Percentiles rank a stretch among this genome's conserved stretches.
Conservation (phyloP, 1,140 invertebrate species). For the Tetramorium parvispinum region DNA sequence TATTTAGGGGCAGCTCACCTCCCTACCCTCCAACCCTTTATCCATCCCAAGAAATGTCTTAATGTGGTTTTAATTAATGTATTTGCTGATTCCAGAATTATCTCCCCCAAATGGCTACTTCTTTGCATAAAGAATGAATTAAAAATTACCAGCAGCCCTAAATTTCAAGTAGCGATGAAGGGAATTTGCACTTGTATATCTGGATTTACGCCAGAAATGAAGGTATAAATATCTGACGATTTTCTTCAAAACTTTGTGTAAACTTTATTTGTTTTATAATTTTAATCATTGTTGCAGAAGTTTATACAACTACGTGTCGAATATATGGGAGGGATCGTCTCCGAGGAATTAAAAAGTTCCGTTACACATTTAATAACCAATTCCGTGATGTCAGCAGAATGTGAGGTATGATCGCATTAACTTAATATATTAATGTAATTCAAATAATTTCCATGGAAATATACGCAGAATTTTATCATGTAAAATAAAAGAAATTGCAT, state of each 20-base stretch:
- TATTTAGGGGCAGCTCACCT: no score
- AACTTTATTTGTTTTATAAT: slow-evolving; percentile 24
- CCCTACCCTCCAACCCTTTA: no score
- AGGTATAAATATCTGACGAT: slow-evolving; percentile 85
- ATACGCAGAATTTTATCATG: neutral
- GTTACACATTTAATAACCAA: slow-evolving; percentile 94
- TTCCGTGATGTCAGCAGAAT: slow-evolving; percentile 90
- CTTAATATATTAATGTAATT: neutral
- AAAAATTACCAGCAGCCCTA: no score
- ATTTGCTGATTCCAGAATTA: no score
- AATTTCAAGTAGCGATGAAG: no score
- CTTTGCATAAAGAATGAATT: no score
- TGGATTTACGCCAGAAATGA: slow-evolving; percentile 88
- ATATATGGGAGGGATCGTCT: slow-evolving; percentile 94
- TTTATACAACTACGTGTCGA: slow-evolving; percentile 90
- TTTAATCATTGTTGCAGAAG: slow-evolving; percentile 84
- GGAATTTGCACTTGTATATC: slow-evolving; percentile 91
- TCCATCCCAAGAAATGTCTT: no score
- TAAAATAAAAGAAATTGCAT: neutral
- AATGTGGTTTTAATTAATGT: no score
- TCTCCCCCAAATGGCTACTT: no score
- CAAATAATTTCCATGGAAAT: neutral
- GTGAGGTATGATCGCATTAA: slow-evolving; percentile 86
- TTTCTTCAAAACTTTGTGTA: neutral
- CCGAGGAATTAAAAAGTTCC: slow-evolving; percentile 89